These are phyloP conservation scores for Hesperia comma DNA, from an alignment of 2,888 invertebrate species.

Conservation along the genomic window DNA sequence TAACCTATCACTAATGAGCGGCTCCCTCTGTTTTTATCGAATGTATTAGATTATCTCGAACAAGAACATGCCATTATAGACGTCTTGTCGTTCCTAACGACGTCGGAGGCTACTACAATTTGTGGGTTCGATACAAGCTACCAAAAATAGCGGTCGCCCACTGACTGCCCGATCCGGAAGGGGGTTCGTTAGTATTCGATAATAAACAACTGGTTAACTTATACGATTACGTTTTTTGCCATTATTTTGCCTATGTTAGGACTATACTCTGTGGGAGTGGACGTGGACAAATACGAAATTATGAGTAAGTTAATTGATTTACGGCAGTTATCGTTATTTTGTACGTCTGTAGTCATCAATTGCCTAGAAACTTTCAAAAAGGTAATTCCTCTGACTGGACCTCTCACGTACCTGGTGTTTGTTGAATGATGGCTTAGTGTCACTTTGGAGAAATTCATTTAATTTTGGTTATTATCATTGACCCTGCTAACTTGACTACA, in stretches of 20 bases:
- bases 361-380: too few species aligned
- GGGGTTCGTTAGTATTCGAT: constrained; percentile 26
- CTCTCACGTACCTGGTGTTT: too few species aligned
- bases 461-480: too few species aligned
- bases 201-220: constrained; percentile 26
- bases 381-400: too few species aligned
- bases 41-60: constrained; percentile 24
- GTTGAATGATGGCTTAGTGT: too few species aligned
- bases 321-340: too few species aligned
- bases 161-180: constrained; percentile 60
- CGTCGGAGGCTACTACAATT: constrained; percentile 50
- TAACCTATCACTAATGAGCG: constrained; percentile 19
- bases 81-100: constrained; percentile 29
- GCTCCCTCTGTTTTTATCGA: constrained; percentile 14
- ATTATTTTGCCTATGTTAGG: background rate
- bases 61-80: constrained; percentile 19
- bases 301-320: background rate
- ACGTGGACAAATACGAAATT: background rate
- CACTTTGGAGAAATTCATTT: too few species aligned
- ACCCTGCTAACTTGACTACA: too few species aligned
- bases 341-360: background rate
- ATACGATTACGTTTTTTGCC: constrained; percentile 12
- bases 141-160: constrained; percentile 69
- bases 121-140: constrained; percentile 57
- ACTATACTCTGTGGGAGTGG: background rate